These are phyloP conservation scores for Shinisaurus crocodilurus DNA, from an alignment of 2,113 vertebrate species.

Conservation along the genomic window DNA sequence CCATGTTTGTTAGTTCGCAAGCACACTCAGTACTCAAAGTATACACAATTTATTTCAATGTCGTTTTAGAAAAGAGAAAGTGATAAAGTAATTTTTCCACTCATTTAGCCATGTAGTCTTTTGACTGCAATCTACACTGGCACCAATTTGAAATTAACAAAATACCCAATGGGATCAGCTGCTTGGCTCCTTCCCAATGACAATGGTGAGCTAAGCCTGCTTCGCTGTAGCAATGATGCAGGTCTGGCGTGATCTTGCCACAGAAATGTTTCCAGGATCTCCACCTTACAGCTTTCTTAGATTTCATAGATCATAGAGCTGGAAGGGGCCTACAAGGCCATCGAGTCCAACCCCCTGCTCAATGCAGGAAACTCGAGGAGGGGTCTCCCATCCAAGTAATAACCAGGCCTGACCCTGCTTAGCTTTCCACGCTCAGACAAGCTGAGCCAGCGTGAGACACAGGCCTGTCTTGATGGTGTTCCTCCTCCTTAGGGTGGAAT, in stretches of 20 bases:
- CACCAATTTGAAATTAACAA: conserved; percentile 66
- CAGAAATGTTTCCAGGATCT: conserved; percentile 43
- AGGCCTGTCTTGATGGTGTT: conserved; percentile 39
- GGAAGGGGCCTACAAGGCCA: too few species aligned
- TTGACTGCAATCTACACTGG: conserved; percentile 46
- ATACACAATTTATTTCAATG: conserved; percentile 42
- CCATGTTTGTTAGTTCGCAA: conserved; percentile 53
- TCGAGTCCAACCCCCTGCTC: too few species aligned
- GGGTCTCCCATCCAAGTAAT: too few species aligned
- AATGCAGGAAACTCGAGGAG: too few species aligned
- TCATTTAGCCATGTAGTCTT: conserved; percentile 15
- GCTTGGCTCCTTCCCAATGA: conserved; percentile 39
- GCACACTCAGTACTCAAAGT: conserved; percentile 31
- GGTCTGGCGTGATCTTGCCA: conserved; percentile 63
- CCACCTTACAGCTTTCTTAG: conserved; percentile 44
- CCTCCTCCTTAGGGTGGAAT: conserved; percentile 20
- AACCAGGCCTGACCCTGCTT: too few species aligned
- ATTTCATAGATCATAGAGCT: too few species aligned
- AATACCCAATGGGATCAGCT: conserved; percentile 59
- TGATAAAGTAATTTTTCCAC: conserved; percentile 20
- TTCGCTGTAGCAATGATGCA: conserved; percentile 39
- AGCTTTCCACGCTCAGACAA: too few species aligned
- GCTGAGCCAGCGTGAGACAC: too few species aligned
- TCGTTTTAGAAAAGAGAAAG: conserved; percentile 44
- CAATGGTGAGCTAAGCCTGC: conserved; percentile 45